These are phyloP conservation scores for Lithobates sylvaticus DNA, from an alignment of 2,797 vertebrate genomes.

Conservation along the genomic window DNA sequence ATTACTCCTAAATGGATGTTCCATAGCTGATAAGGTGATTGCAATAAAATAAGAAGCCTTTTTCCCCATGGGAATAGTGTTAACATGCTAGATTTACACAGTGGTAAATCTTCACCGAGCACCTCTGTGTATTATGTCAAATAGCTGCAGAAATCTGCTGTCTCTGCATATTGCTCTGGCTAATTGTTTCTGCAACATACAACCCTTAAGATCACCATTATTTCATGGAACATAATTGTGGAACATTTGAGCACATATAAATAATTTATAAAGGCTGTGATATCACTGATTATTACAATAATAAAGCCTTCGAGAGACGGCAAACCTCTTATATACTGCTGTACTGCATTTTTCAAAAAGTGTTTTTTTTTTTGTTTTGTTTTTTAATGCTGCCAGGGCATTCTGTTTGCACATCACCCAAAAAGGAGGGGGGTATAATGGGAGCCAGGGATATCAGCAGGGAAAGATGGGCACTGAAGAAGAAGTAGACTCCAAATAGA, in stretches of 20 bases:
- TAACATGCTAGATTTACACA: constrained; percentile 54
- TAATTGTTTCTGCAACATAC: constrained; percentile 52
- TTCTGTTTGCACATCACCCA: too few relatives aligned
- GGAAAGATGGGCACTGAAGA: not conserved
- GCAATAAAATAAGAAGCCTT: constrained; percentile 32
- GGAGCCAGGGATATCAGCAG: not conserved
- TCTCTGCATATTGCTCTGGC: constrained; percentile 6
- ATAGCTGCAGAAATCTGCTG: constrained; percentile 38
- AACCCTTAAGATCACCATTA: constrained; percentile 10
- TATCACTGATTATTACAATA: not conserved
- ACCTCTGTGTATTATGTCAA: constrained; percentile 34
- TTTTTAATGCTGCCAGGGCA: not conserved
- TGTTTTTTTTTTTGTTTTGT: not conserved
- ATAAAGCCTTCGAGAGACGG: not conserved
- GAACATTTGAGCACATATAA: constrained; percentile 15
- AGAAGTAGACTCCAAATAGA: not conserved
- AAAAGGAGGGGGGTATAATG: not conserved
- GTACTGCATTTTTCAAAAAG: not conserved
- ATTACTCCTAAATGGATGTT: constrained; percentile 58
- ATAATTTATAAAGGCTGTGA: constrained; percentile 24
- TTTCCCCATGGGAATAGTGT: constrained; percentile 19
- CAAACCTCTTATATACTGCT: not conserved
- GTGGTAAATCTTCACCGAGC: constrained; percentile 25
- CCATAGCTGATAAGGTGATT: constrained; percentile 47
- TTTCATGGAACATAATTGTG: constrained; percentile 15